Evolutionary conservation across 2,888 invertebrate genomes (phyloP), one percentile per base, ranked within the genome.

Genomic region (Stenoptilia bipunctidactyla): DNA sequence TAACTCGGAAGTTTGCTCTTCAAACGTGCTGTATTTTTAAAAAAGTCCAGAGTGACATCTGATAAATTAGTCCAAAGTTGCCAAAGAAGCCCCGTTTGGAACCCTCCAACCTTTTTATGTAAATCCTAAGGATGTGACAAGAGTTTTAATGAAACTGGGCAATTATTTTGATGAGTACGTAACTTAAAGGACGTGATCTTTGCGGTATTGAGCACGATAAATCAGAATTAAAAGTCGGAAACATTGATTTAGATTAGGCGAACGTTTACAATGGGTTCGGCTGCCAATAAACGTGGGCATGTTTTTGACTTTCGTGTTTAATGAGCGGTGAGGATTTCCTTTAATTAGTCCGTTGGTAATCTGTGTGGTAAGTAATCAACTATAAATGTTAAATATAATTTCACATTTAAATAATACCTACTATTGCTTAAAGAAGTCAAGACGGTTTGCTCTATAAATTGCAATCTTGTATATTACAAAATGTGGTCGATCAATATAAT

Each of bases 111-210:
- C 71, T 74, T 79, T 76, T 80, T 79, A 77, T 80, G 75, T 58
- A 75, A 79, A 82, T 80, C 71, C 68, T 62, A 68, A 72, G 61
- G 71, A 79, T 77, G 77, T 76, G 80, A 71, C 56, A 57, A 56
- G 74, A 64, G 64, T 82, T 70, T 69, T 74, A 79, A 82, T 73
- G 76, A 73, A 71, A 75, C 67, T 66, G 62, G 57, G 69, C 70
- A 69, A 74, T 76, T 71, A 71, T 71, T 73, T 70, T 74, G 71
- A 79, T 64, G 70, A 66, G 71, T 71, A 58, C 71, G 67, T 69
- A 64, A 61, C 56, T 60, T 54, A 59, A 52, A 57, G 54, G 47
- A n/a, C n/a, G n/a, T n/a, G n/a, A n/a, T 58, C 52, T 57, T 55
- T 45, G 43, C 40, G 43, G 47, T 51, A 30, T n/a, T 30, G 30